phyloP scores from a whole-genome alignment of 1,140 invertebrate genomes.

The Zaprionus taronus region DNA sequence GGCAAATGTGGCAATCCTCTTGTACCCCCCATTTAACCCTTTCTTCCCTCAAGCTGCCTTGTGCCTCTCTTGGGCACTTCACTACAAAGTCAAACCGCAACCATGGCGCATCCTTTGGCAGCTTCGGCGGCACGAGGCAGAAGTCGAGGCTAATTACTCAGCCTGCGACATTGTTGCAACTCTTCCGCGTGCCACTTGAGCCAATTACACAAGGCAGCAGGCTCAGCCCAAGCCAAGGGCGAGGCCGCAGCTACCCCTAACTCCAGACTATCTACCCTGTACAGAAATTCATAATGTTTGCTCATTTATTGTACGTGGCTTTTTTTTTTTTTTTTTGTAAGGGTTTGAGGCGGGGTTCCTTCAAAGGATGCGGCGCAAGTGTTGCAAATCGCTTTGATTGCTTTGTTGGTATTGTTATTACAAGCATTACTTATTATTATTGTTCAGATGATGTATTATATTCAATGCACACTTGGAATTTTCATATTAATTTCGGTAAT shows the following conservation, averaged over 20 bases:
- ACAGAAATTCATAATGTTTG: slow-evolving; percentile 58
- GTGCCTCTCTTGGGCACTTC: slow-evolving; percentile 46
- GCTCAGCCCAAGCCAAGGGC: slow-evolving; percentile 12
- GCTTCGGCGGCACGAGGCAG: slow-evolving; percentile 35
- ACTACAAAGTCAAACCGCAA: slow-evolving; percentile 77
- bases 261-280: slow-evolving; percentile 40
- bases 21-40: neutral
- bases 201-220: slow-evolving; percentile 57
- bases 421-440: slow-evolving; percentile 66
- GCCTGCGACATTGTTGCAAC: slow-evolving; percentile 61
- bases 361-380: slow-evolving; percentile 77
- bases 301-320: slow-evolving; percentile 64
- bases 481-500: slow-evolving; percentile 79
- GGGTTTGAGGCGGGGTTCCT: neutral
- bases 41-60: neutral
- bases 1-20: slow-evolving; percentile 52
- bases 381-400: slow-evolving; percentile 82
- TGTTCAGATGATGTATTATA: slow-evolving; percentile 74
- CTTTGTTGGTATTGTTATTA: slow-evolving; percentile 75
- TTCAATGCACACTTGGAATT: slow-evolving; percentile 78
- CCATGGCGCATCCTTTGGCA: slow-evolving; percentile 43
- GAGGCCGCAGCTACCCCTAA: slow-evolving; percentile 13
- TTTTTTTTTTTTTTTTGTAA: slow-evolving; percentile 25
- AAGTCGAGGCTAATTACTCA: slow-evolving; percentile 71
- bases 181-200: slow-evolving; percentile 56